These are phyloP conservation scores for Sternotherus odoratus DNA, from an alignment of 2,797 vertebrate species.

Conservation along the genomic window DNA sequence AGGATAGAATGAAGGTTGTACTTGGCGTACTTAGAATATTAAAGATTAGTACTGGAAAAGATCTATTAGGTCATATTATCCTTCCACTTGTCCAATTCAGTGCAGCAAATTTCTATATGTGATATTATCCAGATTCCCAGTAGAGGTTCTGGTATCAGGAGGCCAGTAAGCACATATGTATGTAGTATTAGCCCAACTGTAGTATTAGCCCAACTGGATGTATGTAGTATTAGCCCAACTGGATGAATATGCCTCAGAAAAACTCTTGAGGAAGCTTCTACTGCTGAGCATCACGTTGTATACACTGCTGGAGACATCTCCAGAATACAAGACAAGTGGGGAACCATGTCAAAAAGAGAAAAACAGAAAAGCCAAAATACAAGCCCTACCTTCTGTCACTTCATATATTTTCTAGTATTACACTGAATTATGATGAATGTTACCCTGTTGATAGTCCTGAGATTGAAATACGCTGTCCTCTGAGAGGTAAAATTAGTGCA, in stretches of 20 bases:
- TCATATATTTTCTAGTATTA: not conserved
- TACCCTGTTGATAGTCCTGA: not conserved
- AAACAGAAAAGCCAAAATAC: not conserved
- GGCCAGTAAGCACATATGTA: not conserved
- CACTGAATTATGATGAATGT: not conserved
- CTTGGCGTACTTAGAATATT: constrained; percentile 22
- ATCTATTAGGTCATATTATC: not conserved
- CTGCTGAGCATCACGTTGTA: not conserved
- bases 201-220: not conserved
- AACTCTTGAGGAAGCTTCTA: not conserved
- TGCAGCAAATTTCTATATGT: not conserved
- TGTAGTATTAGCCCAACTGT: no score
- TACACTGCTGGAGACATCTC: not conserved
- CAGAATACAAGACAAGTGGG: not conserved
- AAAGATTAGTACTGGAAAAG: constrained; percentile 12
- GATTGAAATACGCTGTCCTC: not conserved
- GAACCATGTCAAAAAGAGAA: not conserved
- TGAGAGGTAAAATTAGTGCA: constrained; percentile 5
- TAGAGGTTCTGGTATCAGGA: not conserved
- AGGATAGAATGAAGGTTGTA: constrained; percentile 31
- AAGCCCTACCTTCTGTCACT: not conserved
- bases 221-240: not conserved
- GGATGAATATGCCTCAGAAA: not conserved
- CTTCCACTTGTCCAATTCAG: not conserved
- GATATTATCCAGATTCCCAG: not conserved